Evolutionary conservation across 2,113 vertebrate species (phyloP), one percentile per base, ranked within the genome.

Genomic region (Tachysurus fulvidraco): DNA sequence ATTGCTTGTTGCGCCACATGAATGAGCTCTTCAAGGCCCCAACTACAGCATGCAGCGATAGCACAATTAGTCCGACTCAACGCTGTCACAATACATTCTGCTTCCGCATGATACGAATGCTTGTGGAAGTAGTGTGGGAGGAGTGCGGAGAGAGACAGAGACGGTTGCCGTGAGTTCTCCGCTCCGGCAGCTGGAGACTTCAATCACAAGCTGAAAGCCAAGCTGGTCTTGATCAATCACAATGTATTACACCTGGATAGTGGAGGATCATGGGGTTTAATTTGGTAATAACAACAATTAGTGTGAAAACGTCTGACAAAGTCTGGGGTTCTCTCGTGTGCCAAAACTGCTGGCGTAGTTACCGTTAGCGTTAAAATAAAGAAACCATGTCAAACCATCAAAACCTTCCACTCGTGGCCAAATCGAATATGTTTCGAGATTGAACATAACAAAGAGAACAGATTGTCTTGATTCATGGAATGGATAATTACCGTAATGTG

Each of bases 1-100:
- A 89, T 89, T 85, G 88, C 78, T 90, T 88, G 88, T 87, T 85
- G 67, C 80, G 80, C 81, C 90, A 89, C 69, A 78, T 88, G 89
- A 91, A 81, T 81, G 23, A 83, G 67, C 74, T 90, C 86, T 89
- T 85, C 14, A 73, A 81, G 55, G 85, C 85, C 81, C 77, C 86
- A 30, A 74, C 80, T 88, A 83, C 85, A 74, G 82, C 69, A 78
- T 57, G 74, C 71, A 77, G 73, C 84, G 77, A 73, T 90, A 90
- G 88, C 73, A 62, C 77, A 89, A 90, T 91, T 91, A 91, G 86
- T 69, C 83, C 55, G 67, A 82, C 88, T 88, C 85, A 74, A 30
- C 79, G 77, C 78, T 85, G 88, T 84, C 84, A 85, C 76, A 87
- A 86, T 85, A 83, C 59, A 78, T 88, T 83, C 85, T 73, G 28